Evolutionary conservation across 1,140 invertebrate genomes (phyloP), one percentile per base, ranked within the genome.

Genomic region (Agrilus planipennis): DNA sequence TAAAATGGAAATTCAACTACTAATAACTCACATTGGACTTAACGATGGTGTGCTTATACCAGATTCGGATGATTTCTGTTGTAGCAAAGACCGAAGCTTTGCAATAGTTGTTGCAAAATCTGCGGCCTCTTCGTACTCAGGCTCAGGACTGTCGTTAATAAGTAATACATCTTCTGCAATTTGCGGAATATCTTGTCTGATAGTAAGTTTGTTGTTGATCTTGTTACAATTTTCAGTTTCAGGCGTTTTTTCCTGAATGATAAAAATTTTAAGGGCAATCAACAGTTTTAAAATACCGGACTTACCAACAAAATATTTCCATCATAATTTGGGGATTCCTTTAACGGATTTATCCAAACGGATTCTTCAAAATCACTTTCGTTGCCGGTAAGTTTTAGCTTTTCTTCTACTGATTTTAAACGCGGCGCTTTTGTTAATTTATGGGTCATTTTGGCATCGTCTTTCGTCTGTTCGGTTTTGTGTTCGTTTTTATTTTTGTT

Each of bases 21-120:
- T 15, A 25, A 7, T 7, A 15, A 43, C 32, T 46, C 49, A 59
- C 60, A 62, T 55, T 15, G 58, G 60, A 50, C 58, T 60, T n/a
- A 58, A 36, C 16, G 54, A 47, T 11, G 60, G 60, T n/a, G 60
- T 60, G 16, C 53, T 57, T 19, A 55, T 32, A 49, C 31, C 52
- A n/a, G 54, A 57, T 45, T 68, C 69, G 25, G 65, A 68, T 7
- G 71, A 71, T 44, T 75, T 72, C 50, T 78, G 75, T 49, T 77
- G 76, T 22, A 82, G 59, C 38, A 82, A 56, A 50, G 68, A 75
- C 22, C 79, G 58, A 17, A 81, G 59, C 53, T 79, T 78, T n/a
- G 78, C 79, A 49, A 81, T 81, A 21, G 76, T 79, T 23, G 77
- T 72, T 10, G 78, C 78, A 43, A 83, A 71, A 58, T 81, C 78